Evolutionary conservation across 2,888 invertebrate genomes (phyloP).

Genomic region (Drosophila prostipennis): DNA sequence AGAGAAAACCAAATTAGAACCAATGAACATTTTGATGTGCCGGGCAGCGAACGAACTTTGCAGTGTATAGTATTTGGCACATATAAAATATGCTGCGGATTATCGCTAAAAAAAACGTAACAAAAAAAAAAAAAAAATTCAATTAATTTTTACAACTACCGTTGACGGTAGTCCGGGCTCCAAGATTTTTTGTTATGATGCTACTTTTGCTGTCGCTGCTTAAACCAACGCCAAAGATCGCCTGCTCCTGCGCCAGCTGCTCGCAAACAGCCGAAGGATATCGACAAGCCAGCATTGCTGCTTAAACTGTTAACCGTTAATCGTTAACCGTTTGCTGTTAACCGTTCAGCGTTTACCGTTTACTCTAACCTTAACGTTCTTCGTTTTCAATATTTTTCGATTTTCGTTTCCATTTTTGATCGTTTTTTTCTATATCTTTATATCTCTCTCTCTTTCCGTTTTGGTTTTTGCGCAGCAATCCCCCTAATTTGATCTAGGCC

Average conservation of each 20-base stretch:
- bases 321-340: conserved; percentile 26
- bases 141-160: not conserved
- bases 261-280: conserved; percentile 49
- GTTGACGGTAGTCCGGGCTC: not conserved
- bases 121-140: conserved; percentile 15
- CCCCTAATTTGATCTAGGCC: conserved; percentile 19
- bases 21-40: conserved; percentile 71
- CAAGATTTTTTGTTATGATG: conserved; percentile 16
- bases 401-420: not conserved
- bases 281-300: conserved; percentile 47
- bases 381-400: conserved; percentile 1
- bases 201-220: conserved; percentile 58
- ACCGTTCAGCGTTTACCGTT: conserved; percentile 24
- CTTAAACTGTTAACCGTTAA: conserved; percentile 43
- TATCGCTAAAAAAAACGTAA: conserved; percentile 76
- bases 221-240: conserved; percentile 49
- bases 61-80: conserved; percentile 82
- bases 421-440: not conserved
- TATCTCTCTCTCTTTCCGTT: conserved; percentile 5
- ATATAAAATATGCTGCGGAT: conserved; percentile 83
- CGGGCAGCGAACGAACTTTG: conserved; percentile 68
- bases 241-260: conserved; percentile 53
- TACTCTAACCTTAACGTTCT: conserved; percentile 16
- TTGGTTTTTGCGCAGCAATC: conserved; percentile 13
- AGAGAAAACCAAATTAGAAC: conserved; percentile 14